These are phyloP conservation scores for Triplophysa rosa DNA, from an alignment of 2,113 vertebrate genomes.

Conservation along the genomic window DNA sequence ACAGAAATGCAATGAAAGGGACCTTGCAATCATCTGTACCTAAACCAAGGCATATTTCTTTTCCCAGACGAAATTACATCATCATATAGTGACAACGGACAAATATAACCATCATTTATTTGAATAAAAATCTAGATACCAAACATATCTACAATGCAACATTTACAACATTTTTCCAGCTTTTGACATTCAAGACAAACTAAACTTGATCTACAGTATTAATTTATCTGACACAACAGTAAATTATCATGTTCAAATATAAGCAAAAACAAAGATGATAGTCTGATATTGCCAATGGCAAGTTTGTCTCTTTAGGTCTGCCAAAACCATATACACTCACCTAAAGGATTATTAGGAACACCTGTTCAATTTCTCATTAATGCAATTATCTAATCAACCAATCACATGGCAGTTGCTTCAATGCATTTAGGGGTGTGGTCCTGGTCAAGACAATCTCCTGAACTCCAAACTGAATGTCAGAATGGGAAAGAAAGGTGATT, in stretches of 20 bases:
- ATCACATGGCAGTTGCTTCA: too few relatives aligned
- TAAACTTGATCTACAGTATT: background rate
- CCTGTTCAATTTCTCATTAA: too few relatives aligned
- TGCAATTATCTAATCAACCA: too few relatives aligned
- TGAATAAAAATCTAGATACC: background rate
- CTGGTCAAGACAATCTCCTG: too few relatives aligned
- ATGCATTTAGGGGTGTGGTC: too few relatives aligned
- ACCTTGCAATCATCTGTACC: conserved; percentile 12
- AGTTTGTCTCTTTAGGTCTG: background rate
- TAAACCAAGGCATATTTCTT: background rate
- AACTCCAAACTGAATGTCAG: too few relatives aligned
- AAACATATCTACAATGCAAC: background rate
- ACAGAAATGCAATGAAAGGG: background rate
- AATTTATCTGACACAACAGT: background rate
- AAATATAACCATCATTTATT: conserved; percentile 18
- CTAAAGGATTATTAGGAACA: too few relatives aligned
- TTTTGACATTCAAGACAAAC: background rate
- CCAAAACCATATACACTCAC: background rate
- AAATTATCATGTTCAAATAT: background rate
- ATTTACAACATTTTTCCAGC: too few relatives aligned
- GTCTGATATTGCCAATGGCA: background rate
- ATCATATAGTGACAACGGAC: conserved; percentile 2
- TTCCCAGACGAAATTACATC: background rate
- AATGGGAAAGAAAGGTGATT: too few relatives aligned
- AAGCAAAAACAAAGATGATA: background rate